A percentile compares a stretch with the other conserved stretches of the same genome.
These are phyloP conservation scores for Drosophila neocordata DNA, from an alignment of 1,140 invertebrate species.

Conservation along the genomic window DNA sequence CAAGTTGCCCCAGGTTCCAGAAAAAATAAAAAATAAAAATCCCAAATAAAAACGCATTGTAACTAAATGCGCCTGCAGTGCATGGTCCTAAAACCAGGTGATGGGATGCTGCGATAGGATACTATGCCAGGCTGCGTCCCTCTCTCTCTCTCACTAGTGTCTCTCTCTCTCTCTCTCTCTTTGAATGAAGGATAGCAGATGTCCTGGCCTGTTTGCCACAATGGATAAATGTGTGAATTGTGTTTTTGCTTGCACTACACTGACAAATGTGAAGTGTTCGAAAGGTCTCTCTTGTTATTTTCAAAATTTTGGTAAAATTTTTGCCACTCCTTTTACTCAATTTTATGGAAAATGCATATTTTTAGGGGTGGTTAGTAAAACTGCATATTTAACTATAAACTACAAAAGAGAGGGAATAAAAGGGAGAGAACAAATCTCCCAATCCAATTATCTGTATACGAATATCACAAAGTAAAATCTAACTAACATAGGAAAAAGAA, in stretches of 20 bases:
- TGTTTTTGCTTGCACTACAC: conserved; percentile 7
- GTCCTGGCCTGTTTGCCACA: conserved; percentile 19
- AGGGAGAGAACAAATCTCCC: neutral
- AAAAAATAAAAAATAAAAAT: neutral
- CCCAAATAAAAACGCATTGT: conserved; percentile 13
- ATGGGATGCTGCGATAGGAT: conserved; percentile 35
- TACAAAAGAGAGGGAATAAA: neutral
- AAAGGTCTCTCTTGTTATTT: conserved; percentile 6
- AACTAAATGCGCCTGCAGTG: conserved; percentile 50
- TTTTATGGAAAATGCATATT: neutral
- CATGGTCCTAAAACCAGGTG: conserved; percentile 61
- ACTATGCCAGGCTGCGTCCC: conserved; percentile 18
- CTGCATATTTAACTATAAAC: conserved; percentile 12
- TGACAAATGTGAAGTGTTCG: conserved; percentile 8
- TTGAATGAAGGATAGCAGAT: conserved; percentile 40
- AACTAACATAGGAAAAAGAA: neutral
- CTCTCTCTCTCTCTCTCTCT: conserved; percentile 22
- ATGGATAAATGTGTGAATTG: conserved; percentile 8
- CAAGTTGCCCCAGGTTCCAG: conserved; percentile 37
- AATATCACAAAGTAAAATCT: conserved; percentile 2
- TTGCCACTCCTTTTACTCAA: conserved; percentile 1
- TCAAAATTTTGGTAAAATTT: conserved; percentile 2
- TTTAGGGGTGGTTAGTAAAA: conserved; percentile 2
- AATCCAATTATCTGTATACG: neutral
- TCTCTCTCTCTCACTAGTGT: neutral